Evolutionary conservation across 2,797 vertebrate genomes (phyloP).

Genomic region (Acipenser transmontanus): DNA sequence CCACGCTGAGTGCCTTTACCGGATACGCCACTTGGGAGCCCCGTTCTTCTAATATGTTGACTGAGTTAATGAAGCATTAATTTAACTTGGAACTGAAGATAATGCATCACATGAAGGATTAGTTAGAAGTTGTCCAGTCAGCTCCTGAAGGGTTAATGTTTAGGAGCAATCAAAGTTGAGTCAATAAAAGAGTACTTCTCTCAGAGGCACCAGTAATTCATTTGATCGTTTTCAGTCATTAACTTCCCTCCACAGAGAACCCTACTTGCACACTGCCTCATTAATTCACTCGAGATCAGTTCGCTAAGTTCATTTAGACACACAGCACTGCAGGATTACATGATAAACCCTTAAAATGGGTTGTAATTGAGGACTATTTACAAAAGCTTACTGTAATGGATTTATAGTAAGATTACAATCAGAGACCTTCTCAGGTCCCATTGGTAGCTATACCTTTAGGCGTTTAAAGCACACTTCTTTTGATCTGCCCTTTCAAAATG

Average conservation of each 20-base stretch:
- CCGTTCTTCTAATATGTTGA: no score
- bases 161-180: slow-evolving; percentile 40
- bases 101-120: no score
- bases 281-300: slow-evolving; percentile 70
- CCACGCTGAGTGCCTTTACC: no score
- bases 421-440: slow-evolving; percentile 7
- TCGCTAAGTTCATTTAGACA: slow-evolving; percentile 69
- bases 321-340: slow-evolving; percentile 66
- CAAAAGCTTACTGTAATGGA: slow-evolving; percentile 66
- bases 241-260: slow-evolving; percentile 58
- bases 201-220: slow-evolving; percentile 67
- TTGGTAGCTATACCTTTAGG: no score
- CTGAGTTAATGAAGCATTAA: no score
- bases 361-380: slow-evolving; percentile 76
- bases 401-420: slow-evolving; percentile 51
- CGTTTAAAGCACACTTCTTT: background rate
- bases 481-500: background rate
- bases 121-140: no score
- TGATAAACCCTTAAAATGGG: slow-evolving; percentile 69
- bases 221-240: slow-evolving; percentile 72
- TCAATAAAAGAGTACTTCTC: slow-evolving; percentile 51
- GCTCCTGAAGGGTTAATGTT: slow-evolving; percentile 42
- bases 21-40: no score
- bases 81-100: no score
- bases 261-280: slow-evolving; percentile 45